Percentiles rank a stretch among this genome's conserved stretches.
Evolutionary conservation across 1,140 invertebrate genomes (phyloP).

Genomic region (Drosophila ohnishii): DNA sequence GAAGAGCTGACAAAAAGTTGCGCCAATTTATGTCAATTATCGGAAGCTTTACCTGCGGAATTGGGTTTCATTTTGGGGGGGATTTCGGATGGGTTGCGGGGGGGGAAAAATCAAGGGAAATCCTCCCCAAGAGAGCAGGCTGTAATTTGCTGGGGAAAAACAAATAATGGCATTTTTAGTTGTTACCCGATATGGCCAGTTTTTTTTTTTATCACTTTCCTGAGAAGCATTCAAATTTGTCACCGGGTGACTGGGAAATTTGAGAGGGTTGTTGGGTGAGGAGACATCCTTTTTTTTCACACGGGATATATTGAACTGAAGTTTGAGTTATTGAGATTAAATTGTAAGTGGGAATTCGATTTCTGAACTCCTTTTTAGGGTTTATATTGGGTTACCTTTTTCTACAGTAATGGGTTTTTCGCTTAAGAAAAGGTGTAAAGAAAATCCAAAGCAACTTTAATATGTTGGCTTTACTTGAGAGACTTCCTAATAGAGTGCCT

Average conservation of each 20-base stretch:
- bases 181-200: slow-evolving; percentile 40
- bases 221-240: slow-evolving; percentile 41
- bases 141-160: slow-evolving; percentile 46
- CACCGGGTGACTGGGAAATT: slow-evolving; percentile 37
- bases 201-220: neutral
- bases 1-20: slow-evolving; percentile 79
- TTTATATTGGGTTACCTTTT: slow-evolving; percentile 6
- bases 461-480: neutral
- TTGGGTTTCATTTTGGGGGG: slow-evolving; percentile 28
- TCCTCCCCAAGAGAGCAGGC: slow-evolving; percentile 16
- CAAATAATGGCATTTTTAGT: slow-evolving; percentile 52
- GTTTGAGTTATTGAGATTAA: slow-evolving; percentile 21
- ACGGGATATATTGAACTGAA: slow-evolving; percentile 5
- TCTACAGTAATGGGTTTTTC: neutral
- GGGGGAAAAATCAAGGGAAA: slow-evolving; percentile 22
- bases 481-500: neutral
- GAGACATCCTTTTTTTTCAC: slow-evolving; percentile 29
- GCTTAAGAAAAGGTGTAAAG: no score
- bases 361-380: slow-evolving; percentile 18
- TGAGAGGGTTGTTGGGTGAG: slow-evolving; percentile 1
- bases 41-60: slow-evolving; percentile 62
- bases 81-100: neutral
- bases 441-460: neutral
- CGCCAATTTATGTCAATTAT: slow-evolving; percentile 80
- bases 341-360: slow-evolving; percentile 27